phyloP scores from a whole-genome alignment of 1,140 invertebrate genomes.

The Trigoniulus corallinus region DNA sequence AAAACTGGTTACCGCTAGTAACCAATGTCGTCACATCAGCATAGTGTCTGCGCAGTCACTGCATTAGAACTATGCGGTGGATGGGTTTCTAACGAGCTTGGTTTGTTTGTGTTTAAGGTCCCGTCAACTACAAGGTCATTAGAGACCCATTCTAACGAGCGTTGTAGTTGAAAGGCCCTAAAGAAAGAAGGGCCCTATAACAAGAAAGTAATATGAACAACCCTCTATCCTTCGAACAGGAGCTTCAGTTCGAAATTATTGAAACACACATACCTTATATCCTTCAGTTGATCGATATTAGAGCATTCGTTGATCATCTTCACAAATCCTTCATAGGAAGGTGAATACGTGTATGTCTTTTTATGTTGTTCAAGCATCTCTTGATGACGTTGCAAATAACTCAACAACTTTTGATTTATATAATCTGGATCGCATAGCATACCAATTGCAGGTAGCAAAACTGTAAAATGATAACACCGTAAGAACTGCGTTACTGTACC shows the following conservation, averaged over 20 bases:
- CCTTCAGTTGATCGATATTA: constrained; percentile 64
- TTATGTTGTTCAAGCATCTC: constrained; percentile 53
- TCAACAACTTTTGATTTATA: constrained; percentile 70
- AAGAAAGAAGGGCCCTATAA: constrained; percentile 1
- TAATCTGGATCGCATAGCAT: constrained; percentile 74
- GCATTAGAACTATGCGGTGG: too few species aligned
- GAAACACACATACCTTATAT: constrained; percentile 45
- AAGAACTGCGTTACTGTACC: background rate
- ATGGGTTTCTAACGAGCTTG: too few species aligned
- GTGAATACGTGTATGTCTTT: constrained; percentile 68
- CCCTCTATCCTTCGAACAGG: too few species aligned
- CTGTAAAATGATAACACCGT: constrained; percentile 33
- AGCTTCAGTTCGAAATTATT: background rate
- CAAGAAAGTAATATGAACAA: too few species aligned
- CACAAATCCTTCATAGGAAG: constrained; percentile 76
- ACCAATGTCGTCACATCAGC: too few species aligned
- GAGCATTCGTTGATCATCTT: constrained; percentile 62
- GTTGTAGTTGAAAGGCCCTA: too few species aligned
- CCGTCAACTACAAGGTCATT: too few species aligned
- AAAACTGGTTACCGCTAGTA: too few species aligned
- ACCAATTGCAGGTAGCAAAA: constrained; percentile 65
- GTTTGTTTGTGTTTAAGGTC: too few species aligned
- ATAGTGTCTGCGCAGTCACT: too few species aligned
- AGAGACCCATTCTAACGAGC: too few species aligned
- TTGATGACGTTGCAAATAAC: constrained; percentile 61